These are phyloP conservation scores for Synergus gifuensis DNA, from an alignment of 2,888 invertebrate species.

Conservation along the genomic window DNA sequence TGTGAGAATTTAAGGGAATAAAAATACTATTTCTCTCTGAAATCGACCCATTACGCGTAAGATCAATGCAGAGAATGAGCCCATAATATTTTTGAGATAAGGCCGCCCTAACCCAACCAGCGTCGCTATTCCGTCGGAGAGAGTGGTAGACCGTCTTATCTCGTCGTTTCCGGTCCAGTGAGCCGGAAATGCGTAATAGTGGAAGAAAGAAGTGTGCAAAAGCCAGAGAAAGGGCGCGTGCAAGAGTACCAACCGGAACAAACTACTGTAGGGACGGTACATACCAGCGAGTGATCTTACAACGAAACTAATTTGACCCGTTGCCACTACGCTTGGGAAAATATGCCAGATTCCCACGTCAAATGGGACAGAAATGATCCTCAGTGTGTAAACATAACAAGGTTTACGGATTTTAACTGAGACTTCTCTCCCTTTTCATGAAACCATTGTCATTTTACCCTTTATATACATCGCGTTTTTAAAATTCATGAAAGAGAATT, in stretches of 20 bases:
- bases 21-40: not conserved
- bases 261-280: constrained; percentile 4
- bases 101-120: constrained; percentile 60
- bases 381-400: constrained; percentile 44
- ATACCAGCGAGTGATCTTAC: constrained; percentile 14
- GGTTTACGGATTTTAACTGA: not conserved
- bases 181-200: constrained; percentile 77
- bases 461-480: too few species aligned
- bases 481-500: too few species aligned
- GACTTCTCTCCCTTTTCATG: not conserved
- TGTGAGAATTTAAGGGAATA: constrained; percentile 5
- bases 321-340: constrained; percentile 34
- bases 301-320: constrained; percentile 49
- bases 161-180: constrained; percentile 77
- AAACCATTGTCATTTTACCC: not conserved
- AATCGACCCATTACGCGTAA: constrained; percentile 64
- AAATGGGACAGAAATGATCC: constrained; percentile 27
- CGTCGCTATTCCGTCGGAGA: constrained; percentile 58
- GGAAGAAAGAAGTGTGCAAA: constrained; percentile 65
- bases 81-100: constrained; percentile 73
- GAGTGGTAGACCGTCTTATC: constrained; percentile 72
- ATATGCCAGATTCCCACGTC: constrained; percentile 18
- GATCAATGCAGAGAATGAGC: constrained; percentile 67
- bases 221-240: constrained; percentile 59
- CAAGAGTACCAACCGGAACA: constrained; percentile 50